phyloP scores from a whole-genome alignment of 2,797 vertebrate genomes.

The Ptychadena robeensis region DNA sequence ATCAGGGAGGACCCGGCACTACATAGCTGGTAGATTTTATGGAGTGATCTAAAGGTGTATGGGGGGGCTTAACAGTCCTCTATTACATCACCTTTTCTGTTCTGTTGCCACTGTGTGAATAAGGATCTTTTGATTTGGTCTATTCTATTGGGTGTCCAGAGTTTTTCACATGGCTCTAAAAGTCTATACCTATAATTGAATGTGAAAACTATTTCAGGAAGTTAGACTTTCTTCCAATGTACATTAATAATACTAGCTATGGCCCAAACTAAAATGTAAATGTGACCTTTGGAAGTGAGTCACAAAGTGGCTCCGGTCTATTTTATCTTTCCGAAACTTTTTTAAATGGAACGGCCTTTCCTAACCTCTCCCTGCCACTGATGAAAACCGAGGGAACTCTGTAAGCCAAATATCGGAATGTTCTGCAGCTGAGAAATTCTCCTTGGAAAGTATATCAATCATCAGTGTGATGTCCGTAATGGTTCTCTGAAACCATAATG shows the following conservation, averaged over 20 bases:
- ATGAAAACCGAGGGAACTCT: not conserved
- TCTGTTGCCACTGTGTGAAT: no score
- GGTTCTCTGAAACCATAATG: conserved; percentile 10
- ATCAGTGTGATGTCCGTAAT: not conserved
- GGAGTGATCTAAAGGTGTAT: no score
- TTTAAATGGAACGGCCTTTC: not conserved
- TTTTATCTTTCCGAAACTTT: not conserved
- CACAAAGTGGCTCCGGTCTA: not conserved
- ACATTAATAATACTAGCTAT: not conserved
- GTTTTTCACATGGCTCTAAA: no score
- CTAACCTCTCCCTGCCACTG: not conserved
- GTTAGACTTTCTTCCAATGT: not conserved
- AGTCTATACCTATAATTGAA: not conserved
- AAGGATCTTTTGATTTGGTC: no score
- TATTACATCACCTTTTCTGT: no score
- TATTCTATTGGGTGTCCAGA: no score
- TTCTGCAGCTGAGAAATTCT: not conserved
- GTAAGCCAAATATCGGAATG: not conserved
- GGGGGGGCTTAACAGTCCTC: no score
- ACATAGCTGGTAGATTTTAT: no score
- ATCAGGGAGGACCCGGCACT: no score
- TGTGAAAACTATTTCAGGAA: not conserved
- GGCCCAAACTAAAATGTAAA: not conserved
- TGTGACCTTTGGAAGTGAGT: not conserved
- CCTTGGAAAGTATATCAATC: conserved; percentile 14